Evolutionary conservation across 1,140 invertebrate genomes (phyloP).

Genomic region (Araneus ventricosus): DNA sequence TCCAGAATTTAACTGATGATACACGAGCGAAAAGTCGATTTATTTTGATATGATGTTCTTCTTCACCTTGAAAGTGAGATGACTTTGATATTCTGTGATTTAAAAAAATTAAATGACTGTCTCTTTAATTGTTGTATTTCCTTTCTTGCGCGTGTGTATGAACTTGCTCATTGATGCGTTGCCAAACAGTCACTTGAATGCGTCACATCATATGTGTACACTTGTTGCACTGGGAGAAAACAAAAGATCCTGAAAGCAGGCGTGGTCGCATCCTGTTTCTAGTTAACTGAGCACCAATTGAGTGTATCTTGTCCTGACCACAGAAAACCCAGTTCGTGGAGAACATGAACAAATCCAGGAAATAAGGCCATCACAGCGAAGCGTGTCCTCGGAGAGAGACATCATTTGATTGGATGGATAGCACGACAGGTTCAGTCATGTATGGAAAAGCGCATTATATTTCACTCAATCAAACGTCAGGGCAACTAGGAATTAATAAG

Average conservation of each 20-base stretch:
- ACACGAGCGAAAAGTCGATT: too few relatives aligned
- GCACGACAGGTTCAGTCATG: conserved; percentile 38
- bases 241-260: conserved; percentile 45
- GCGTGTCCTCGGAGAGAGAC: conserved; percentile 51
- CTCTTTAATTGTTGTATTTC: too few relatives aligned
- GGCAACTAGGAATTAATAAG: conserved; percentile 62
- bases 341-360: conserved; percentile 35
- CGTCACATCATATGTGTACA: neutral
- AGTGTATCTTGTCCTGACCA: neutral
- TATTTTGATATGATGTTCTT: too few relatives aligned
- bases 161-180: neutral
- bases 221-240: neutral
- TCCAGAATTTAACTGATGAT: too few relatives aligned
- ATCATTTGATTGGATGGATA: conserved; percentile 60
- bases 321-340: conserved; percentile 11
- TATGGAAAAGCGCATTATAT: conserved; percentile 47
- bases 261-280: conserved; percentile 55
- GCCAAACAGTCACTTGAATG: neutral
- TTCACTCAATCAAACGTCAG: conserved; percentile 63
- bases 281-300: conserved; percentile 20
- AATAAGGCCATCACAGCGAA: conserved; percentile 43
- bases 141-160: too few relatives aligned
- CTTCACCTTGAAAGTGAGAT: too few relatives aligned
- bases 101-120: too few relatives aligned
- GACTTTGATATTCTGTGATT: too few relatives aligned